Percentiles rank a stretch among this genome's conserved stretches.
phyloP scores from a whole-genome alignment of 2,113 vertebrate species.

The Grallaria varia region DNA sequence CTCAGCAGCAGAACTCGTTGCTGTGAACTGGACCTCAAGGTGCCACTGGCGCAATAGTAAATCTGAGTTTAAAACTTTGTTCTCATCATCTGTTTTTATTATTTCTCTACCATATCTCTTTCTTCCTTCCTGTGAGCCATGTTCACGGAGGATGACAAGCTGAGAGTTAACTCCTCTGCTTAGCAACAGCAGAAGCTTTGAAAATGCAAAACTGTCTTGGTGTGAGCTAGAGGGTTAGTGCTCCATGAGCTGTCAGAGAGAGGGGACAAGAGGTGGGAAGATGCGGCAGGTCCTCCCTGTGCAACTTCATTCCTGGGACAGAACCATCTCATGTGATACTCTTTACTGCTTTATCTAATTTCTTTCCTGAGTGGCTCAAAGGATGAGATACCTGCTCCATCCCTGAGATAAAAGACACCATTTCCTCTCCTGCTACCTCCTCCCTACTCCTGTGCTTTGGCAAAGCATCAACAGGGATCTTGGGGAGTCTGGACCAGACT shows the following conservation, averaged over 20 bases:
- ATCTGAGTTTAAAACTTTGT: neutral
- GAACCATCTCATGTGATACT: neutral
- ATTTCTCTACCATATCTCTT: neutral
- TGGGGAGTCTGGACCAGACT: neutral
- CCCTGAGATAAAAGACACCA: neutral
- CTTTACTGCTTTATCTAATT: neutral
- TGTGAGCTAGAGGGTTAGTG: neutral
- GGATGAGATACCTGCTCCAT: neutral
- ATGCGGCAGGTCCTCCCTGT: neutral
- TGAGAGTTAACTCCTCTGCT: conserved; percentile 26
- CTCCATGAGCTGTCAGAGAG: neutral
- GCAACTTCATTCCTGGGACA: neutral
- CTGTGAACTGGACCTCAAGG: neutral
- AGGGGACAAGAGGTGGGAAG: neutral
- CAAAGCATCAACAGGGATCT: neutral
- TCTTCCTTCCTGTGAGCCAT: neutral
- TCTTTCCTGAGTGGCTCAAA: neutral
- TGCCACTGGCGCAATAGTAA: neutral
- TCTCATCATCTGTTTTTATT: conserved; percentile 9
- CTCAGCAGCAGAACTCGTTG: neutral
- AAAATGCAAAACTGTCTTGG: neutral
- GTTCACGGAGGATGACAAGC: neutral
- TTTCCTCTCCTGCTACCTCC: neutral
- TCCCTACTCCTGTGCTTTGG: neutral
- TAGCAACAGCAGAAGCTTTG: conserved; percentile 40